A percentile compares a stretch with the other conserved stretches of the same genome.
Conservation (phyloP, 1,140 invertebrate species). For the Nasonia vitripennis region DNA sequence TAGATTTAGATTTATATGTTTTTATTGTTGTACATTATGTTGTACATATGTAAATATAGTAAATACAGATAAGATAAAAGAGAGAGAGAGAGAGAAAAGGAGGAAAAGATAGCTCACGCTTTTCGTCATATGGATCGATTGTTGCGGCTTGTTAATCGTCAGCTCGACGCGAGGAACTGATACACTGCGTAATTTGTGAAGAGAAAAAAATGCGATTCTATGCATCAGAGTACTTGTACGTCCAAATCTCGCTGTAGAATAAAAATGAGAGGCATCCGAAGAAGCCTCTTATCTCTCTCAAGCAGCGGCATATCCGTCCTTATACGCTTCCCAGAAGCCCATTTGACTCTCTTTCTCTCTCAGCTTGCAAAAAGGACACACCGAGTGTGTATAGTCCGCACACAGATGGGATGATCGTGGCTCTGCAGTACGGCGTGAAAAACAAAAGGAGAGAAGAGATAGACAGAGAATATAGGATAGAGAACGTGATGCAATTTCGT, state of each 20-base stretch:
- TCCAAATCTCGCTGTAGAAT: not conserved
- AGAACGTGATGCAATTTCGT: constrained; percentile 22
- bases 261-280: not conserved
- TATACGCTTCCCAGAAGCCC: not conserved
- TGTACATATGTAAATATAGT: no score
- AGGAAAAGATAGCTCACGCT: not conserved
- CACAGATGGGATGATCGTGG: not conserved
- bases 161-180: no score
- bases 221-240: no score
- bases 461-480: not conserved
- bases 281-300: not conserved
- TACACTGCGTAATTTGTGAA: no score
- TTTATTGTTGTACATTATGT: no score
- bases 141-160: not conserved
- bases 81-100: no score
- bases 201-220: no score
- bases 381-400: not conserved
- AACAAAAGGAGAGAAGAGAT: not conserved
- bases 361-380: not conserved
- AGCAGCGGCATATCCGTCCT: not conserved
- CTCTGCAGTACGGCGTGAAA: not conserved
- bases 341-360: not conserved
- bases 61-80: no score
- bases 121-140: not conserved
- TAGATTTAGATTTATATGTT: no score